Percentiles rank a stretch among this genome's conserved stretches.
phyloP scores from a whole-genome alignment of 2,888 invertebrate genomes.

The Dascillus cervinus region DNA sequence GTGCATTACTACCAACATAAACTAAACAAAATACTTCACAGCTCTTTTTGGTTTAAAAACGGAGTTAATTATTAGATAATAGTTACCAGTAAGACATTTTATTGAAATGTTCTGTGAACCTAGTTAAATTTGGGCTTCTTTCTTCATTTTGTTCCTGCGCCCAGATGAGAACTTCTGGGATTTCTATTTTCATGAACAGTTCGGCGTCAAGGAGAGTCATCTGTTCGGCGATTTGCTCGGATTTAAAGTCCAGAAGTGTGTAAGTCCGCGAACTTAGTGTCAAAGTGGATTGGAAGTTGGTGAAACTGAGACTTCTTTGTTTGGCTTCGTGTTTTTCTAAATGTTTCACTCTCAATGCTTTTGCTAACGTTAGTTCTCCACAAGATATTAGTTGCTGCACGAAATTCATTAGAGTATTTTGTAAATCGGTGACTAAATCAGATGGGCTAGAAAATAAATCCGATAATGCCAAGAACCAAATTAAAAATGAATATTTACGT shows the following conservation, averaged over 20 bases:
- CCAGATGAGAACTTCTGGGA: slow-evolving; percentile 95
- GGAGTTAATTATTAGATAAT: too few species aligned
- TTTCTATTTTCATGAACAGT: slow-evolving; percentile 92
- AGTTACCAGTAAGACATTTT: slow-evolving; percentile 94
- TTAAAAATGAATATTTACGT: slow-evolving; percentile 62
- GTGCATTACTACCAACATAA: too few species aligned
- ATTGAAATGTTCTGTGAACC: slow-evolving; percentile 98
- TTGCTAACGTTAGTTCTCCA: slow-evolving; percentile 87
- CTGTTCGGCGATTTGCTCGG: slow-evolving; percentile 93
- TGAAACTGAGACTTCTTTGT: slow-evolving; percentile 22
- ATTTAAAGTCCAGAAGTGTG: slow-evolving; percentile 85
- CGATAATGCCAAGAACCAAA: slow-evolving; percentile 4
- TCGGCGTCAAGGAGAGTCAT: slow-evolving; percentile 96
- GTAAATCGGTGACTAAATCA: slow-evolving; percentile 73
- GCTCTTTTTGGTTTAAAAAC: too few species aligned
- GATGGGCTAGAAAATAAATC: slow-evolving; percentile 54
- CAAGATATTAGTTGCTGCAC: slow-evolving; percentile 88
- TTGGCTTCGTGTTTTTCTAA: slow-evolving; percentile 66
- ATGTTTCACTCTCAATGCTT: slow-evolving; percentile 80
- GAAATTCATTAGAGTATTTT: slow-evolving; percentile 83
- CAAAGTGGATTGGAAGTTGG: slow-evolving; percentile 22
- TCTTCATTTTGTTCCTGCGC: slow-evolving; percentile 97
- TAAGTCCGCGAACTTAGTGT: slow-evolving; percentile 41
- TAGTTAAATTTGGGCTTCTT: slow-evolving; percentile 89
- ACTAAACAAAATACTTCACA: too few species aligned